A percentile compares a stretch with the other conserved stretches of the same genome.
Conservation (phyloP, 2,113 vertebrate genomes). For the Microcebus griseorufus region DNA sequence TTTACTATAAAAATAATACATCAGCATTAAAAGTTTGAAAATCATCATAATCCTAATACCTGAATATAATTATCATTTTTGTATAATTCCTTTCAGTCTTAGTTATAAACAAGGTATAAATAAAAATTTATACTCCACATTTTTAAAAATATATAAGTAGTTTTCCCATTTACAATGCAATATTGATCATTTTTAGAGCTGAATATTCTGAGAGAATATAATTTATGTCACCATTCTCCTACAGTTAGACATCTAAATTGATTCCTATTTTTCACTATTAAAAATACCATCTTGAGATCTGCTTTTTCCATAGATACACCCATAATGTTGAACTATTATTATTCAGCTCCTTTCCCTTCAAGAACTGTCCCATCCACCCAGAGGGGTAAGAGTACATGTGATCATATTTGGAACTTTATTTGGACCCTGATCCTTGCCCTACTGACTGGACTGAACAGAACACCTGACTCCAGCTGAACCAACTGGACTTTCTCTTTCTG, state of each 20-base stretch:
- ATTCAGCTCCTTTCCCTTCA: not conserved
- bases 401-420: not conserved
- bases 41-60: not conserved
- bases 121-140: not conserved
- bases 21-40: slow-evolving; percentile 11
- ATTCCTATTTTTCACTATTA: slow-evolving; percentile 34
- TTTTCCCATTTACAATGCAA: slow-evolving; percentile 19
- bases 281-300: slow-evolving; percentile 5
- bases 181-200: slow-evolving; percentile 9
- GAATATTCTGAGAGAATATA: not conserved
- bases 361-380: not conserved
- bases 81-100: not conserved
- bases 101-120: not conserved
- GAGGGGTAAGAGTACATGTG: not conserved
- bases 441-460: not conserved
- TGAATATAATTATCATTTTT: slow-evolving; percentile 27
- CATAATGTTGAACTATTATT: not conserved
- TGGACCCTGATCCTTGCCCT: not conserved
- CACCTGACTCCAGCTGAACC: not conserved
- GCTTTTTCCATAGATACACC: slow-evolving; percentile 5
- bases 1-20: slow-evolving; percentile 2
- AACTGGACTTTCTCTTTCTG: not conserved
- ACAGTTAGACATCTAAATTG: slow-evolving; percentile 15
- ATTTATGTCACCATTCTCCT: slow-evolving; percentile 6
- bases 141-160: not conserved